These are phyloP conservation scores for Dissostichus mawsoni DNA, from an alignment of 2,113 vertebrate genomes.

Conservation along the genomic window DNA sequence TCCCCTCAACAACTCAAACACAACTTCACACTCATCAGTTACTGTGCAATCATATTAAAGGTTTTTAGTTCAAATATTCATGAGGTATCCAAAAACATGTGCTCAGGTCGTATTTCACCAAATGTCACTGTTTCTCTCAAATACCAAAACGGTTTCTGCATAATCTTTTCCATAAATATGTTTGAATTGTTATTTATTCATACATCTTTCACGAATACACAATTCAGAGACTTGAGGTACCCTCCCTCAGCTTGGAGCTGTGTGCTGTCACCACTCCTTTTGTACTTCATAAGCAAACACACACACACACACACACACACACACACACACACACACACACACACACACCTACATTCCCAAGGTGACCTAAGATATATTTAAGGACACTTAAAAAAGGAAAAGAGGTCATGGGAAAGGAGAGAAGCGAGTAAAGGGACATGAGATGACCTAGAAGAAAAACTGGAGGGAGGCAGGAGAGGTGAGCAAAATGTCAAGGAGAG, in stretches of 20 bases:
- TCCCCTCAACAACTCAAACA: constrained; percentile 23
- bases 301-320: neutral
- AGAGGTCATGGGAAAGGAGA: constrained; percentile 65
- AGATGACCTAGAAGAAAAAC: constrained; percentile 52
- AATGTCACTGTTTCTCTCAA: neutral
- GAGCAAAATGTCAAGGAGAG: constrained; percentile 75
- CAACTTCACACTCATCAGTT: neutral
- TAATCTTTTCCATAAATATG: neutral
- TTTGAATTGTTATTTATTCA: neutral
- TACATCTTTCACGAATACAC: constrained; percentile 6
- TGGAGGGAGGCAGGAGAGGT: constrained; percentile 39
- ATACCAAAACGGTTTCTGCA: neutral
- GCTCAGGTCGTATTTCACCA: neutral
- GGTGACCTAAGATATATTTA: constrained; percentile 42
- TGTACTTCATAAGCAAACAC: neutral
- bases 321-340: neutral
- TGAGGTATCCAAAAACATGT: neutral
- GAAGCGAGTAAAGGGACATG: constrained; percentile 18
- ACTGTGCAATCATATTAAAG: neutral
- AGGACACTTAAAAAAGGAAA: constrained; percentile 45
- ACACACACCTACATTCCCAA: constrained; percentile 7
- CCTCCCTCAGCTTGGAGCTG: neutral
- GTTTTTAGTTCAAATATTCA: neutral
- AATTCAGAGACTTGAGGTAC: neutral
- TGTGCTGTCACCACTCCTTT: neutral